Conservation (phyloP, 2,888 invertebrate species). For the Stenchaetothrips biformis region DNA sequence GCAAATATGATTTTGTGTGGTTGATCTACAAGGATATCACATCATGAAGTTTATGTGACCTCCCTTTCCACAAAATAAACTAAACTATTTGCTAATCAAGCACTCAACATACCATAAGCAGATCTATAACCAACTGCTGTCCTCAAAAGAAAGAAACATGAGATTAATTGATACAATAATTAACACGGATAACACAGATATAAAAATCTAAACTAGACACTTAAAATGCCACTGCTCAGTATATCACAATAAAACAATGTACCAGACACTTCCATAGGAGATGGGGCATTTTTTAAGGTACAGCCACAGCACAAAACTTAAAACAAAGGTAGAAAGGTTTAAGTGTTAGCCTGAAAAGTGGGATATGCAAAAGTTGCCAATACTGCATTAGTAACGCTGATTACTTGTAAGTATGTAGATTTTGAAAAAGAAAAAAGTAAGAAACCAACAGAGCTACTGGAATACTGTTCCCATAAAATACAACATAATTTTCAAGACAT, state of each 20-base stretch:
- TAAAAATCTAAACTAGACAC: constrained; percentile 14
- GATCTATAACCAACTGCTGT: not conserved
- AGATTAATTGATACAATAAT: not conserved
- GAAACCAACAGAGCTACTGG: too few relatives aligned
- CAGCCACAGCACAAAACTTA: not conserved
- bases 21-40: not conserved
- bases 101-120: constrained; percentile 2
- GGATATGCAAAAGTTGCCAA: too few relatives aligned
- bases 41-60: not conserved
- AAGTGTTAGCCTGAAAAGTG: too few relatives aligned
- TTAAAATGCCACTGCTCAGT: constrained; percentile 4
- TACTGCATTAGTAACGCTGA: too few relatives aligned
- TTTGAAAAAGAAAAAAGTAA: too few relatives aligned
- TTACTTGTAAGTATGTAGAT: too few relatives aligned
- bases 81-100: not conserved
- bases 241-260: constrained; percentile 14
- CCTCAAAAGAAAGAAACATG: not conserved
- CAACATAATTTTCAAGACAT: too few relatives aligned
- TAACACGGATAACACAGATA: constrained; percentile 12
- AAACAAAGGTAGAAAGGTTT: not conserved
- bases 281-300: not conserved
- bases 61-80: not conserved
- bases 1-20: not conserved
- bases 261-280: not conserved
- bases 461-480: too few relatives aligned